Conservation (phyloP, 2,113 vertebrate species). For the Labeo catla region DNA sequence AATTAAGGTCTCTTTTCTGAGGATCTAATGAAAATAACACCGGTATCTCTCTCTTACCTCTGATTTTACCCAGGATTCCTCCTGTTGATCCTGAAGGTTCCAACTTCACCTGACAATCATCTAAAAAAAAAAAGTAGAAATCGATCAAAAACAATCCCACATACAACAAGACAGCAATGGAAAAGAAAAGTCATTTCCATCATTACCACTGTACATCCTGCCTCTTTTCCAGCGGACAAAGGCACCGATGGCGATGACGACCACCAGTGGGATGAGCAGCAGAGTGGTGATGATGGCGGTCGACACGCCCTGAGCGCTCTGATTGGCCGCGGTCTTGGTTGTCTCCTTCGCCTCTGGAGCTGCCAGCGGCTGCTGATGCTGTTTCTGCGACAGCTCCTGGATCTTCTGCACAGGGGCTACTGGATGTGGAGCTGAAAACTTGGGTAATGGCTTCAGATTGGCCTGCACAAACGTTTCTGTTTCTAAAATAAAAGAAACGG, state of each 20-base stretch:
- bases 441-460: slow-evolving; percentile 77
- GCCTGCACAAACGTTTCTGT: slow-evolving; percentile 82
- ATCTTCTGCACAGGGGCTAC: slow-evolving; percentile 63
- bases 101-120: slow-evolving; percentile 84
- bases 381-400: slow-evolving; percentile 11
- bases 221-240: slow-evolving; percentile 91
- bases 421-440: slow-evolving; percentile 66
- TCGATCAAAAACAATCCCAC: not conserved
- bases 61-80: slow-evolving; percentile 90
- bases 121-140: slow-evolving; percentile 65
- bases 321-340: slow-evolving; percentile 71
- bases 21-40: too few relatives aligned
- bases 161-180: not conserved
- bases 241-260: slow-evolving; percentile 81
- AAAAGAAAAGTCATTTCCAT: not conserved
- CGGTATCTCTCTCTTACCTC: slow-evolving; percentile 73
- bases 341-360: slow-evolving; percentile 7
- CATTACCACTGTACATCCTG: slow-evolving; percentile 80
- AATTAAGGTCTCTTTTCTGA: too few relatives aligned
- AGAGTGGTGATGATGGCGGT: slow-evolving; percentile 87
- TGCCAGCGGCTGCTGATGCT: not conserved
- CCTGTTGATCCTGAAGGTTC: slow-evolving; percentile 80
- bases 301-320: slow-evolving; percentile 76
- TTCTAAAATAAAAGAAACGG: slow-evolving; percentile 69
- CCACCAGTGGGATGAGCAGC: slow-evolving; percentile 84